A percentile compares a stretch with the other conserved stretches of the same genome.
These are phyloP conservation scores for Eurytoma californica DNA, from an alignment of 2,888 invertebrate genomes.

Conservation along the genomic window DNA sequence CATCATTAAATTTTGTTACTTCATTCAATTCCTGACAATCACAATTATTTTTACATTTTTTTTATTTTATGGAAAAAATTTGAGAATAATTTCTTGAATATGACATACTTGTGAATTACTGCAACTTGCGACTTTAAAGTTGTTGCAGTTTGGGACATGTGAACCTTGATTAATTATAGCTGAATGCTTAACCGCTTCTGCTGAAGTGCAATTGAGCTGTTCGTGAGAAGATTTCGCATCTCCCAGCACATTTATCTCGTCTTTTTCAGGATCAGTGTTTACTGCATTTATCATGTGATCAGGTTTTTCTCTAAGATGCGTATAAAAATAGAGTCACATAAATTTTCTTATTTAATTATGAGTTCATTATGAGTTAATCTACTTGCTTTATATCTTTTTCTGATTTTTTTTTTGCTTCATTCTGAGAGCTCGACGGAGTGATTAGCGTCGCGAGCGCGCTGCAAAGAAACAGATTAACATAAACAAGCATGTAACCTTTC, in stretches of 20 bases:
- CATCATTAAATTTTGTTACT: too few species aligned
- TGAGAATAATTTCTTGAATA: neutral
- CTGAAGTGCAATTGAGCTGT: neutral
- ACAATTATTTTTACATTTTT: neutral
- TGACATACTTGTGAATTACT: constrained; percentile 17
- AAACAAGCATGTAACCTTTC: too few species aligned
- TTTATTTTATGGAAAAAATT: neutral
- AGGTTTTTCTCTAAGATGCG: constrained; percentile 13
- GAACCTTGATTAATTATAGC: neutral
- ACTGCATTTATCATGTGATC: neutral
- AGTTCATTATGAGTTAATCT: neutral
- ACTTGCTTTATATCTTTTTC: constrained; percentile 17
- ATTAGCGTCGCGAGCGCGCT: too few species aligned
- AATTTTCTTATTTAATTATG: neutral
- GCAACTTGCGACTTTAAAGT: neutral
- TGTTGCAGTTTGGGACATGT: neutral
- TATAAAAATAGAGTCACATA: neutral
- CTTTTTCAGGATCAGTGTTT: neutral
- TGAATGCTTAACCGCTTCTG: neutral
- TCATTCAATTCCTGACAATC: neutral
- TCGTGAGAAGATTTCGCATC: neutral
- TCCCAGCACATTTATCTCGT: neutral
- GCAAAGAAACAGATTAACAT: too few species aligned
- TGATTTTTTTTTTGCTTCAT: neutral
- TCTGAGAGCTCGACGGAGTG: neutral